These are phyloP conservation scores for Phyllopteryx taeniolatus DNA, from an alignment of 2,113 vertebrate species.

Conservation along the genomic window DNA sequence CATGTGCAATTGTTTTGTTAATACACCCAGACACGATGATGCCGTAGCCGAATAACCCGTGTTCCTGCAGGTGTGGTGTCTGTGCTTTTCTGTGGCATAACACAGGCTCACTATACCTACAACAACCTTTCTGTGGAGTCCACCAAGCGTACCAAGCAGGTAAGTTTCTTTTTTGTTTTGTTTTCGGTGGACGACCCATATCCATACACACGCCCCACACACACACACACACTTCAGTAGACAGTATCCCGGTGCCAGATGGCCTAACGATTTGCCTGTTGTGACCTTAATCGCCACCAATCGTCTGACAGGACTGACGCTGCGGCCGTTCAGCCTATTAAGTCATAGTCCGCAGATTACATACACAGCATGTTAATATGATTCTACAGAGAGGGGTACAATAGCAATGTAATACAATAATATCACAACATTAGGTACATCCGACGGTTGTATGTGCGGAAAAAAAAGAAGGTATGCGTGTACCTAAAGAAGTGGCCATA, in stretches of 20 bases:
- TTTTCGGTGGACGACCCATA: neutral
- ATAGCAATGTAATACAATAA: neutral
- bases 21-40: neutral
- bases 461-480: neutral
- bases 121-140: conserved; percentile 93
- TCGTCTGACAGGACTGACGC: conserved; percentile 39
- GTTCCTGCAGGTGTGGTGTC: conserved; percentile 84
- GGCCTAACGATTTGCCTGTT: conserved; percentile 48
- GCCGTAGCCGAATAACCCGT: neutral
- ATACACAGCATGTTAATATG: neutral
- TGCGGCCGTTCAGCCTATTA: conserved; percentile 9
- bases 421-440: neutral
- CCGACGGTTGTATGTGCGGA: too few species aligned
- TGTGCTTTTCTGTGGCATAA: conserved; percentile 94
- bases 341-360: conserved; percentile 22
- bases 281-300: conserved; percentile 63
- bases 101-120: conserved; percentile 94
- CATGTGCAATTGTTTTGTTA: neutral
- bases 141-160: conserved; percentile 92
- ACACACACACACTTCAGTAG: neutral
- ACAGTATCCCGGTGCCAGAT: conserved; percentile 44
- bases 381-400: neutral
- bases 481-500: neutral
- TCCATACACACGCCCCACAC: neutral
- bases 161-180: conserved; percentile 30